phyloP scores from a whole-genome alignment of 37 sponge, comb jelly and placozoan genomes.

The Chondrosia reniformis region DNA sequence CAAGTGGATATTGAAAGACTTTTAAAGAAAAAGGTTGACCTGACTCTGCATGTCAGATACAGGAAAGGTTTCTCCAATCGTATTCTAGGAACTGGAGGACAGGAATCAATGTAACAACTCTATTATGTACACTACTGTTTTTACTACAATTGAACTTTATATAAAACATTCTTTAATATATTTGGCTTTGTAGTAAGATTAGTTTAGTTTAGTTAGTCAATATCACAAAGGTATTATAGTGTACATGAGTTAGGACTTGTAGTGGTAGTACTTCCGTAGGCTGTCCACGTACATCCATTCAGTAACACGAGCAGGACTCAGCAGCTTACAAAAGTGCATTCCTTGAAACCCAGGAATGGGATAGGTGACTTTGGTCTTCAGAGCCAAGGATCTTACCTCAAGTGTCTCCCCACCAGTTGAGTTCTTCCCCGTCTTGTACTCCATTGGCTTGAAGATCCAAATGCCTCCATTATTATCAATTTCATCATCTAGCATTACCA shows the following conservation, averaged over 20 bases:
- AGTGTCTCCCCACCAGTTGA: constrained; percentile 8
- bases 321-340: constrained; percentile 47
- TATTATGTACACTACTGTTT: too few species aligned
- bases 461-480: constrained; percentile 21
- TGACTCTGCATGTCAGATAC: constrained; percentile 49
- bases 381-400: constrained; percentile 15
- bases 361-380: constrained; percentile 19
- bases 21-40: constrained; percentile 36
- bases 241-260: background rate
- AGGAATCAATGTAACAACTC: too few species aligned
- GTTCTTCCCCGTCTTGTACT: background rate
- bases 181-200: too few species aligned
- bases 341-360: constrained; percentile 17
- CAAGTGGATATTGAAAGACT: constrained; percentile 41
- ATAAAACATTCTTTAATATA: too few species aligned
- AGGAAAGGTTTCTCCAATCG: too few species aligned
- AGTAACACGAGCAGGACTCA: constrained; percentile 35
- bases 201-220: too few species aligned
- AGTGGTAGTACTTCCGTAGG: constrained; percentile 11
- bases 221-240: too few species aligned
- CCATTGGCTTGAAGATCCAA: constrained; percentile 33
- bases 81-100: too few species aligned
- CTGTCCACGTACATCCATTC: constrained; percentile 52
- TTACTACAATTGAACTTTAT: too few species aligned
- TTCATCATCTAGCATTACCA: constrained; percentile 25